phyloP scores from a whole-genome alignment of 2,888 invertebrate genomes.

The Alcis repandata region DNA sequence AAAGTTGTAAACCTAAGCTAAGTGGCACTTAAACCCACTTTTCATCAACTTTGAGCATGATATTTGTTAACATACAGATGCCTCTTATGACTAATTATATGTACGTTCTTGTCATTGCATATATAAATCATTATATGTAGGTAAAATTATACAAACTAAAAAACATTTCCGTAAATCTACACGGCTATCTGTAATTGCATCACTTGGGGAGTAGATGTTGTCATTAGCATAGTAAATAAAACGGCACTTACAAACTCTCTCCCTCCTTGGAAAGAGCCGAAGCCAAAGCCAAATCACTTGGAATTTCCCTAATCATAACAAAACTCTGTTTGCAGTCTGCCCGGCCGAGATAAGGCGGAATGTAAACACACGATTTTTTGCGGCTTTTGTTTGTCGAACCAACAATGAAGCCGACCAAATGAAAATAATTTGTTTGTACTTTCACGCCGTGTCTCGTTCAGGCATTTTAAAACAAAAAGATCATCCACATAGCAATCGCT shows the following conservation, averaged over 20 bases:
- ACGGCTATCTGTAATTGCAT: constrained; percentile 19
- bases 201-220: constrained; percentile 14
- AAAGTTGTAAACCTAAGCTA: neutral
- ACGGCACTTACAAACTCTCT: constrained; percentile 19
- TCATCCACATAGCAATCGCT: neutral
- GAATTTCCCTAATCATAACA: constrained; percentile 50
- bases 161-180: constrained; percentile 5
- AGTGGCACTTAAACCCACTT: neutral
- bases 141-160: neutral
- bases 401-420: constrained; percentile 43
- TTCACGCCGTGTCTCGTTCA: constrained; percentile 15
- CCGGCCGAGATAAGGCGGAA: constrained; percentile 46
- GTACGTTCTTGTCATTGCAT: neutral
- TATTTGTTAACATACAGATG: too few species aligned
- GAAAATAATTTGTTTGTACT: constrained; percentile 44
- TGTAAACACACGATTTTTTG: constrained; percentile 50
- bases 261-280: constrained; percentile 9
- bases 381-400: constrained; percentile 38
- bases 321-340: constrained; percentile 51
- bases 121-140: neutral
- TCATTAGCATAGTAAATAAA: constrained; percentile 35
- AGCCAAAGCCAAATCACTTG: constrained; percentile 48
- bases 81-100: too few species aligned
- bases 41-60: neutral
- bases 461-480: neutral